Evolutionary conservation across 2,797 vertebrate genomes (phyloP), one percentile per base, ranked within the genome.

Genomic region (Apogon hyalosoma): DNA sequence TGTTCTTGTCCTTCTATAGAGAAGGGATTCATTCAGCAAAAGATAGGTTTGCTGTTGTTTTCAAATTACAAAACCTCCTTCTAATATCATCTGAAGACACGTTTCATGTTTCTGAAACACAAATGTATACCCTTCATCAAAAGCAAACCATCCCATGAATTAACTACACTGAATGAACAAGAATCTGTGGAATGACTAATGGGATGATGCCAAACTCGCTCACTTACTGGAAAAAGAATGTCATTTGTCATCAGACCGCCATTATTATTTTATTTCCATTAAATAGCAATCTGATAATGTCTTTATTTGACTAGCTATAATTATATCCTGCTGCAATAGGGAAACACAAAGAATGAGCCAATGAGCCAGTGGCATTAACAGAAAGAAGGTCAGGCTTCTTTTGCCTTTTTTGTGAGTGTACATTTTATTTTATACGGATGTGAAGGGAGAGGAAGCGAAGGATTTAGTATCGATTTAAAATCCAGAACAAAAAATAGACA

Each of bases 331-430:
- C 73, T 78, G 49, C 79, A 77, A 63, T 82, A 83, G 78, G 73
- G 72, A 88, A 85, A 84, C 64, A 65, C 57, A 75, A 45, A 57
- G 70, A 80, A 82, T 79, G 75, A 77, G 63, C 75, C 79, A 83
- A 24, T 24, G 21, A 2, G 24, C 4, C 54, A 73, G 24, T 28
- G 55, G 48, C 71, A 53, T 61, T 59, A 42, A 68, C 58, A 64
- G 53, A 80, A 87, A 84, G 53, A 88, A 88, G 86, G 87, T 90
- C 79, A 82, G 57, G 66, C 67, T 80, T 47, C 73, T 73, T 61
- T 48, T 58, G 64, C 56, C 61, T 84, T 65, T 57, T 83, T 78
- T 72, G 64, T 75, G 62, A 28, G 24, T 81, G 56, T 82, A 65
- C 65, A 46, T 87, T 75, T 83, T 57, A 69, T 75, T 76, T 77